Percentiles rank a stretch among this genome's conserved stretches.
phyloP scores from a whole-genome alignment of 2,888 invertebrate genomes.

The Drosophila bunnanda region DNA sequence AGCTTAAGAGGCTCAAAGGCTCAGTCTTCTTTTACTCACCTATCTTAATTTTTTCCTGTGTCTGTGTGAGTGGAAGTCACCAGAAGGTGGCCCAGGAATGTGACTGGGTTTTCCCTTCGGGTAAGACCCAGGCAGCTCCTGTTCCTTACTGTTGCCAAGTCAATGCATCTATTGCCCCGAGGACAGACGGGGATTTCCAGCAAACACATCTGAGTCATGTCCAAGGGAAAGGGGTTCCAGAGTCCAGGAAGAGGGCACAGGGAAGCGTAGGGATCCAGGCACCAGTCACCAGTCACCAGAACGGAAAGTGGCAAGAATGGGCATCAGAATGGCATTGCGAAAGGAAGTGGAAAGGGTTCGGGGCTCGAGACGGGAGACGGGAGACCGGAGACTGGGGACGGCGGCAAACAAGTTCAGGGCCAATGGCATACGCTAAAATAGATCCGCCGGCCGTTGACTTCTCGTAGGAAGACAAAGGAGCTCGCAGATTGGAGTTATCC shows the following conservation, averaged over 20 bases:
- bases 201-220: constrained; percentile 37
- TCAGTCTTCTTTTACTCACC: not conserved
- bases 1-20: not conserved
- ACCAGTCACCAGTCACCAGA: not conserved
- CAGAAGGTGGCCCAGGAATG: not conserved
- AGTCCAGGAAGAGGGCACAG: not conserved
- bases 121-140: not conserved
- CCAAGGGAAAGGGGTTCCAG: not conserved
- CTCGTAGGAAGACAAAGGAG: constrained; percentile 53
- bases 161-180: not conserved
- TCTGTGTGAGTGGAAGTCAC: not conserved
- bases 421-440: constrained; percentile 63
- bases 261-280: too few relatives aligned
- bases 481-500: constrained; percentile 13
- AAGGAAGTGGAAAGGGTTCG: constrained; percentile 17
- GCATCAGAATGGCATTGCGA: constrained; percentile 3
- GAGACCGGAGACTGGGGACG: not conserved
- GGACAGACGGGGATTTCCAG: constrained; percentile 17
- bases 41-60: not conserved
- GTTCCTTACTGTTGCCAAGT: not conserved
- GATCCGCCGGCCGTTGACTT: constrained; percentile 63
- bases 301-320: not conserved
- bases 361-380: too few relatives aligned
- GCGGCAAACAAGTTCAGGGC: constrained; percentile 70
- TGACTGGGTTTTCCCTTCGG: constrained; percentile 22